Conservation (phyloP, 2,113 vertebrate species). For the Datnioides undecimradiatus region DNA sequence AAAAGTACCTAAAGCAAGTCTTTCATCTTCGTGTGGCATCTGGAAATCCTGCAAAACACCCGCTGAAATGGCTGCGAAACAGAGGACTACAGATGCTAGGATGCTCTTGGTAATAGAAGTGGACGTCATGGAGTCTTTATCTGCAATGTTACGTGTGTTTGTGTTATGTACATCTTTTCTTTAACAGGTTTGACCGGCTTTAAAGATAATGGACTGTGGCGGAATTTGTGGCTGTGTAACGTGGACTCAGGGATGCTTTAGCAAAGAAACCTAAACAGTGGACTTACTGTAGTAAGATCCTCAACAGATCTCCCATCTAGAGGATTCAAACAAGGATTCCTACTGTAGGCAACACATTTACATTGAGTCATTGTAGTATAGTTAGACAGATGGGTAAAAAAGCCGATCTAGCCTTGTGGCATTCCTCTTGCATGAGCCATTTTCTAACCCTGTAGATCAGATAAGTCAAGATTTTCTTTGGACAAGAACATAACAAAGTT, state of each 20-base stretch:
- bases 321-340: not conserved
- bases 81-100: constrained; percentile 4
- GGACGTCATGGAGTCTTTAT: constrained; percentile 26
- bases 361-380: not conserved
- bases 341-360: not conserved
- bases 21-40: not conserved
- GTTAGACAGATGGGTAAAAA: not conserved
- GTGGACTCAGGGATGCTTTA: constrained; percentile 33
- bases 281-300: not conserved
- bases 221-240: constrained; percentile 47
- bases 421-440: not conserved
- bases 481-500: not conserved
- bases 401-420: not conserved
- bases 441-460: not conserved
- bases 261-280: constrained; percentile 13
- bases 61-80: constrained; percentile 23
- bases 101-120: constrained; percentile 17
- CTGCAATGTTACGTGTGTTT: constrained; percentile 66
- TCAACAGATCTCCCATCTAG: not conserved
- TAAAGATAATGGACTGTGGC: constrained; percentile 60
- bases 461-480: not conserved
- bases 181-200: constrained; percentile 79
- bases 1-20: not conserved
- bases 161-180: constrained; percentile 73
- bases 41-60: not conserved